Percentiles rank a stretch among this genome's conserved stretches.
Conservation (phyloP, 53 echinoderm and acorn worm species). For the Actinopyga echinites region DNA sequence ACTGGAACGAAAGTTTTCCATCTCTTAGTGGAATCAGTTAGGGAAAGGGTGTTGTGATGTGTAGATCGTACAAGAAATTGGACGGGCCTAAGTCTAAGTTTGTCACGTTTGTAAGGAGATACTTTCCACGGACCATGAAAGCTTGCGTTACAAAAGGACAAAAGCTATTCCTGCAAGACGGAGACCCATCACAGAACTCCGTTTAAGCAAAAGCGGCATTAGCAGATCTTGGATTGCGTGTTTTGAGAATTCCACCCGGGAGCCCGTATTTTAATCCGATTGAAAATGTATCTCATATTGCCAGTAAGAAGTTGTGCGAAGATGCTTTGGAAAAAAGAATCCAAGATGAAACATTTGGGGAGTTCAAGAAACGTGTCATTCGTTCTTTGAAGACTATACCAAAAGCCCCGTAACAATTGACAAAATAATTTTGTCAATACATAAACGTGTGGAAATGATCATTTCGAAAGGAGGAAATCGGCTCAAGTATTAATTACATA, state of each 20-base stretch:
- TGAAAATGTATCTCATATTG: conserved; percentile 9
- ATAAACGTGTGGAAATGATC: not conserved
- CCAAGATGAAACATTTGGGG: not conserved
- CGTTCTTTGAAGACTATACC: not conserved
- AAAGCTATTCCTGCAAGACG: conserved; percentile 26
- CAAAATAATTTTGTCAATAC: not conserved
- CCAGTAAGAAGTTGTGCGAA: not conserved
- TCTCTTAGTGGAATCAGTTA: too few relatives aligned
- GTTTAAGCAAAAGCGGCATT: not conserved
- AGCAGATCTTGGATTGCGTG: not conserved
- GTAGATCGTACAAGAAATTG: conserved; percentile 15
- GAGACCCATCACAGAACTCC: conserved; percentile 20
- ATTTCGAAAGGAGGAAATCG: not conserved
- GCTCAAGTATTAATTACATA: not conserved
- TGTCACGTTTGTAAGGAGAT: conserved; percentile 5
- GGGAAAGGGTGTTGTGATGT: conserved; percentile 6
- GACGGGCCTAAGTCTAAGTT: not conserved
- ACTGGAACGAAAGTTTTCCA: not conserved
- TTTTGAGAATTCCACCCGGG: conserved; percentile 7
- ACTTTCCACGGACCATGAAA: not conserved
- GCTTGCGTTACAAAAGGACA: not conserved
- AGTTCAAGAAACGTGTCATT: not conserved
- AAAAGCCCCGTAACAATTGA: not conserved
- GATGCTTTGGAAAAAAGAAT: not conserved
- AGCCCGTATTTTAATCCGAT: conserved; percentile 31